Evolutionary conservation across 2,888 invertebrate genomes (phyloP).

Genomic region (Mycalesis mineus): DNA sequence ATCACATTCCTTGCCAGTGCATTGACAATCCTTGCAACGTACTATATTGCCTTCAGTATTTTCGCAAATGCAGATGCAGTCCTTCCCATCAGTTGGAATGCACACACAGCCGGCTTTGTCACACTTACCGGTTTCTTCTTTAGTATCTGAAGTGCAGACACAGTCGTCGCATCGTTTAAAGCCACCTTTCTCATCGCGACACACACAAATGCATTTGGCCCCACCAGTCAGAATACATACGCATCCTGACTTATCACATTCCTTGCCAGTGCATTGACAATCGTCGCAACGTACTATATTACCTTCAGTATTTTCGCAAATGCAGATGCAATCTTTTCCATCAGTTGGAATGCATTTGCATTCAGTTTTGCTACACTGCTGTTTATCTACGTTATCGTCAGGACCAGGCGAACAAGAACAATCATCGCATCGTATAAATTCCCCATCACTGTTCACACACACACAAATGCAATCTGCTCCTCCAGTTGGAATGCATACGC

Average conservation of each 20-base stretch:
- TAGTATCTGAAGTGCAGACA: neutral
- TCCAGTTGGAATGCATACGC: constrained; percentile 1
- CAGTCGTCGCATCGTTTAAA: constrained; percentile 3
- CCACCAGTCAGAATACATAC: constrained; percentile 36
- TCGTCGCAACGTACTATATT: constrained; percentile 31
- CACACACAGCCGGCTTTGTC: neutral
- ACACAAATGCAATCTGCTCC: constrained; percentile 1
- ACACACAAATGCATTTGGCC: constrained; percentile 38
- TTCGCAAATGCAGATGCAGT: constrained; percentile 31
- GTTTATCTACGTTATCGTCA: neutral
- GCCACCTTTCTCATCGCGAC: constrained; percentile 32
- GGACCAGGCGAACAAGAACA: neutral
- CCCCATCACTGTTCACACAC: neutral
- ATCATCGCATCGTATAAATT: constrained; percentile 3
- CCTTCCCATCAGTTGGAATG: constrained; percentile 22
- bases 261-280: constrained; percentile 27
- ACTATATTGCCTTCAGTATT: constrained; percentile 32
- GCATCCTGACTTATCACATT: constrained; percentile 40
- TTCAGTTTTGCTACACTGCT: neutral
- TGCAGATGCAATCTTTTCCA: constrained; percentile 31
- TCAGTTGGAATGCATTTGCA: constrained; percentile 29
- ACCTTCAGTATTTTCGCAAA: constrained; percentile 22
- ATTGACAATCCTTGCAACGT: constrained; percentile 39
- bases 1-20: constrained; percentile 15
- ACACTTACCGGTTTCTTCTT: neutral